Percentiles rank a stretch among this genome's conserved stretches.
Conservation (phyloP, 2,888 invertebrate genomes). For the Bunonema sp. region DNA sequence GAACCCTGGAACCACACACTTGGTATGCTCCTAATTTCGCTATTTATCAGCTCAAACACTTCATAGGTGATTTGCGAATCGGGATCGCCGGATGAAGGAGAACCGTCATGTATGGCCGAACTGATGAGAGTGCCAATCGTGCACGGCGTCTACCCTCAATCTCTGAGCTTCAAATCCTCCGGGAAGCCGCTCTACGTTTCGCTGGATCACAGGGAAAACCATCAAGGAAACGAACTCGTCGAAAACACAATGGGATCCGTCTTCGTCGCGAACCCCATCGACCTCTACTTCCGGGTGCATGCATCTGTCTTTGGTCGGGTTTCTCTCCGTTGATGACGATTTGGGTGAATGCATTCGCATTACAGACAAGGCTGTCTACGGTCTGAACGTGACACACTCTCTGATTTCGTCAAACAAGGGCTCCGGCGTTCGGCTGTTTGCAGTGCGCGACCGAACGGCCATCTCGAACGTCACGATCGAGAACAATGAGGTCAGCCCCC, state of each 20-base stretch:
- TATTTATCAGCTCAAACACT: not conserved
- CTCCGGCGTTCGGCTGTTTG: constrained; percentile 80
- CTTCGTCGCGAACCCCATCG: constrained; percentile 29
- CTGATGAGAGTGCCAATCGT: constrained; percentile 22
- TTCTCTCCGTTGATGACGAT: not conserved
- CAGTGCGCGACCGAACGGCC: constrained; percentile 55
- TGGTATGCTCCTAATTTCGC: not conserved
- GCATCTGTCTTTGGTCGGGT: constrained; percentile 27
- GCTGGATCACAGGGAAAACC: too few species aligned
- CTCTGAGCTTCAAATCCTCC: constrained; percentile 20
- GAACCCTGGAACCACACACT: not conserved
- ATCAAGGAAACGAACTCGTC: too few species aligned
- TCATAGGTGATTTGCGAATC: not conserved
- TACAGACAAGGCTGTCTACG: constrained; percentile 52
- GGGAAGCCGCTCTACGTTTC: constrained; percentile 26
- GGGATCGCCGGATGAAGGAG: not conserved
- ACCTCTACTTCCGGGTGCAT: constrained; percentile 33
- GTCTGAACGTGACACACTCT: constrained; percentile 70
- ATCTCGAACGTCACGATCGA: constrained; percentile 37
- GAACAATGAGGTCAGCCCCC: too few species aligned
- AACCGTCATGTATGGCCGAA: not conserved
- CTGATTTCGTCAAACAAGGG: constrained; percentile 76
- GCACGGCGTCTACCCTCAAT: constrained; percentile 33
- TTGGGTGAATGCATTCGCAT: not conserved
- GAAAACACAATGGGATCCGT: constrained; percentile 15